phyloP scores from a whole-genome alignment of 35 echinoderm and acorn worm genomes.

The Heliocidaris tuberculata region DNA sequence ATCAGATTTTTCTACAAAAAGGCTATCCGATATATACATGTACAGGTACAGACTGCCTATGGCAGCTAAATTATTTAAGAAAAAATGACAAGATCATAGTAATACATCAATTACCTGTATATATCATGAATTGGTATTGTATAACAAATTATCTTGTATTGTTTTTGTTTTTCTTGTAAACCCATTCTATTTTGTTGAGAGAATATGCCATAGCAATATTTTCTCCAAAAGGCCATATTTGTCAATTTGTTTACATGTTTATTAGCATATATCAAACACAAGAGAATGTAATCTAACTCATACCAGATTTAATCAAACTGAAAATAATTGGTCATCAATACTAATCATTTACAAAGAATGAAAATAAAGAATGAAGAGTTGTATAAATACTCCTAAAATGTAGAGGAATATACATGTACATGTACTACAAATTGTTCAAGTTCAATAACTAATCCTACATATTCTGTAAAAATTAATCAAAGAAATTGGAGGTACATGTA shows the following conservation, averaged over 20 bases:
- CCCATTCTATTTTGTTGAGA: neutral
- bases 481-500: neutral
- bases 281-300: neutral
- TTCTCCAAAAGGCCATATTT: neutral
- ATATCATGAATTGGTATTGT: no score
- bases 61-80: neutral
- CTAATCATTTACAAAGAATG: neutral
- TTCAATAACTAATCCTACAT: neutral
- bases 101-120: neutral
- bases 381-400: neutral
- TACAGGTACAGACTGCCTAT: neutral
- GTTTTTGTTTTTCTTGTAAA: neutral
- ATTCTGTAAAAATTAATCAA: neutral
- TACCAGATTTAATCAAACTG: neutral
- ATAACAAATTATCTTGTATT: neutral
- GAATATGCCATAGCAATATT: neutral
- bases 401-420: neutral
- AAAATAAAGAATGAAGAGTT: neutral
- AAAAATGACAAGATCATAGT: neutral
- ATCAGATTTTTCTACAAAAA: no score
- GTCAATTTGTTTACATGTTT: no score
- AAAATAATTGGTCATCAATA: neutral
- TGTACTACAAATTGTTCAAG: neutral
- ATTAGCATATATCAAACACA: neutral
- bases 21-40: neutral